Conservation (phyloP, 2,113 vertebrate species). For the Anolis sagrei region DNA sequence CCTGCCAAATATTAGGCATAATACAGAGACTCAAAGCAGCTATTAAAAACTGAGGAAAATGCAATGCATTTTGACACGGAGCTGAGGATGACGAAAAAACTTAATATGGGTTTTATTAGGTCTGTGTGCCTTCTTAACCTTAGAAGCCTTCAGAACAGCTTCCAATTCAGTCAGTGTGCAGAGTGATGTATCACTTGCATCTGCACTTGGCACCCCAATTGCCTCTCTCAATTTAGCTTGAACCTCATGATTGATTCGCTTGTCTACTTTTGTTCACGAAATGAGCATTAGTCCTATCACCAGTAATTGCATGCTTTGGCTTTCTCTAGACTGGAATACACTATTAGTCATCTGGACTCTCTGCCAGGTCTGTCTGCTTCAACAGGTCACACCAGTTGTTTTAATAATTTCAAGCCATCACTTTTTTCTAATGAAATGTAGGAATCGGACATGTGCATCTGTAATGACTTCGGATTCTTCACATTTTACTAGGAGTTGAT, state of each 20-base stretch:
- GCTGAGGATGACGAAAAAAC: constrained; percentile 10
- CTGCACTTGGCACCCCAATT: constrained; percentile 16
- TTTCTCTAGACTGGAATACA: neutral
- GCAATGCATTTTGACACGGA: constrained; percentile 7
- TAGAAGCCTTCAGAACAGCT: constrained; percentile 21
- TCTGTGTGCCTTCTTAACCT: constrained; percentile 5
- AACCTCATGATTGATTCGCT: constrained; percentile 31
- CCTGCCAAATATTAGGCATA: neutral
- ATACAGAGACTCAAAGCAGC: neutral
- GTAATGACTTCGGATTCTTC: neutral
- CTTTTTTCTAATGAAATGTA: constrained; percentile 14
- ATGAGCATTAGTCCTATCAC: constrained; percentile 19
- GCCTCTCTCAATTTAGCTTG: constrained; percentile 24
- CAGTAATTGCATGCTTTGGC: constrained; percentile 31
- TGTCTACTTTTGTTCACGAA: constrained; percentile 29
- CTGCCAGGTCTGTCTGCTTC: constrained; percentile 7
- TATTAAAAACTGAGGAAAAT: neutral
- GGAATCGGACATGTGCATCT: neutral
- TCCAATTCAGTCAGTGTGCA: constrained; percentile 21
- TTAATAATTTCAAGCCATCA: constrained; percentile 3
- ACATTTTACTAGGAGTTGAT: too few species aligned
- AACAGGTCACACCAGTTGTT: constrained; percentile 16
- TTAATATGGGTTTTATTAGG: constrained; percentile 5
- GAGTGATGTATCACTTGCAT: constrained; percentile 22
- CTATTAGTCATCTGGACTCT: constrained; percentile 27